Evolutionary conservation across 2,113 vertebrate genomes (phyloP).

Genomic region (Onychostoma macrolepis): DNA sequence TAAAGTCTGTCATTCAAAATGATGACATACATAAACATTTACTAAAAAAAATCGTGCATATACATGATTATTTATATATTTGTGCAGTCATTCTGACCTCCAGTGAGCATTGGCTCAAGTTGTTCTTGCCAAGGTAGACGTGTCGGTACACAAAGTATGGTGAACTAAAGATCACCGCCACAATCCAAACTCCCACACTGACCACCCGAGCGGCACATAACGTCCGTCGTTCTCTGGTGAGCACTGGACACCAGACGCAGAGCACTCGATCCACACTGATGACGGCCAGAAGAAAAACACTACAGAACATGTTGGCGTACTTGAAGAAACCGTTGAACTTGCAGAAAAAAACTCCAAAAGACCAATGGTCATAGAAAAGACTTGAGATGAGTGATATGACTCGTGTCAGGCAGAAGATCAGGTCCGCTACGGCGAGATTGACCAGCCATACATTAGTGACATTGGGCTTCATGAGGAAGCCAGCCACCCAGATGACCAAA

Average conservation of each 20-base stretch:
- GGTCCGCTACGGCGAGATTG: constrained; percentile 75
- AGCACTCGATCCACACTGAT: constrained; percentile 80
- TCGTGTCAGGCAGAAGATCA: constrained; percentile 74
- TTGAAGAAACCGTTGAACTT: constrained; percentile 79
- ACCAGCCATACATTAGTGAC: constrained; percentile 78
- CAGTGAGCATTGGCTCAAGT: constrained; percentile 70
- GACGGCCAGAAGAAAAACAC: constrained; percentile 75
- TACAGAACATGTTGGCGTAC: constrained; percentile 80
- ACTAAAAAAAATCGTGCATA: neutral
- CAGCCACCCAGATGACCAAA: constrained; percentile 75
- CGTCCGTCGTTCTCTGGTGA: constrained; percentile 64
- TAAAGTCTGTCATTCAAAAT: neutral
- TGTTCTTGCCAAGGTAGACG: constrained; percentile 59
- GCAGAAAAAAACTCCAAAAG: constrained; percentile 75
- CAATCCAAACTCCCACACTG: constrained; percentile 63
- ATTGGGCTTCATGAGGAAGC: constrained; percentile 62
- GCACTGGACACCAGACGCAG: constrained; percentile 73
- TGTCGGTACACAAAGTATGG: constrained; percentile 71
- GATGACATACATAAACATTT: neutral
- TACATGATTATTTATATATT: neutral
- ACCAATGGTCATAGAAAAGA: constrained; percentile 71
- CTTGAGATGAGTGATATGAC: constrained; percentile 66
- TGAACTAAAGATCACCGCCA: constrained; percentile 61
- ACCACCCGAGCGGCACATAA: constrained; percentile 58
- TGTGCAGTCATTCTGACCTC: constrained; percentile 35